phyloP scores from a whole-genome alignment of 2,888 invertebrate species.

The Brassicogethes aeneus region DNA sequence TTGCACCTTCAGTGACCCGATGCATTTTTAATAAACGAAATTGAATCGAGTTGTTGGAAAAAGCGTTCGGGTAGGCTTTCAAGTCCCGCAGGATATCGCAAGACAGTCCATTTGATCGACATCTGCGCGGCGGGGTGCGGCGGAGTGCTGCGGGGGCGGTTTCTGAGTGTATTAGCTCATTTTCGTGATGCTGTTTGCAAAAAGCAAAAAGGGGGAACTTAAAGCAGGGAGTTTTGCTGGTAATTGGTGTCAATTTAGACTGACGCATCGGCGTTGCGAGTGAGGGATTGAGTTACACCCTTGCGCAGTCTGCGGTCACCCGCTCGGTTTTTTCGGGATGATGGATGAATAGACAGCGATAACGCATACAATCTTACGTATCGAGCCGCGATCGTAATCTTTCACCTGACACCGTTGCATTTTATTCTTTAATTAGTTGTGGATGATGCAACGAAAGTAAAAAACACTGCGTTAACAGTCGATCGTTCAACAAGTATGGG shows the following conservation, averaged over 20 bases:
- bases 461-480: too few species aligned
- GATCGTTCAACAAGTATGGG: too few species aligned
- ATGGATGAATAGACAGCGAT: constrained; percentile 10
- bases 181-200: constrained; percentile 42
- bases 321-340: constrained; percentile 20
- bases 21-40: too few species aligned
- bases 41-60: too few species aligned
- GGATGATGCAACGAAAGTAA: too few species aligned
- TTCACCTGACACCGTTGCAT: too few species aligned
- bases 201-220: constrained; percentile 33
- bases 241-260: constrained; percentile 59
- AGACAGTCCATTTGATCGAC: constrained; percentile 10
- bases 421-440: too few species aligned
- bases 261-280: constrained; percentile 47
- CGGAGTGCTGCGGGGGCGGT: constrained; percentile 13
- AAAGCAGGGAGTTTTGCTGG: constrained; percentile 48
- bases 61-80: background rate
- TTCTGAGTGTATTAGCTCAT: constrained; percentile 40
- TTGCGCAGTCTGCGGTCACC: constrained; percentile 27
- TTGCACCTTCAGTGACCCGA: too few species aligned
- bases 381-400: too few species aligned
- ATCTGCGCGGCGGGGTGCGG: constrained; percentile 9
- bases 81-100: constrained; percentile 1
- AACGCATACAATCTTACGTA: too few species aligned
- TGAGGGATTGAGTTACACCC: constrained; percentile 41